phyloP scores from a whole-genome alignment of 92 coral and sea anemone species.

The Anthopleura xanthogrammica region DNA sequence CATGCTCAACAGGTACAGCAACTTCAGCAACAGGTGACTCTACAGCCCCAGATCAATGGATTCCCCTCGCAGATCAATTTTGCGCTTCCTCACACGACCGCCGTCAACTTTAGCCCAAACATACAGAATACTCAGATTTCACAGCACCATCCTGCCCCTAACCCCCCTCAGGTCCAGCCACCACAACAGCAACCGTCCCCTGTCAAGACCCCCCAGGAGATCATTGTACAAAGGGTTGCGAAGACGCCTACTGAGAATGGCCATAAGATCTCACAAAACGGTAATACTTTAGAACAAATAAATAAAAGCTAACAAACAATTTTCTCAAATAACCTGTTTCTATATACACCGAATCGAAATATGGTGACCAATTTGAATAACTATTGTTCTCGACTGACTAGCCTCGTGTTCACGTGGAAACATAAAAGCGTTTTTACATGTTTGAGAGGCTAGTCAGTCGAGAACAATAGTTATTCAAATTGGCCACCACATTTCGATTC shows the following conservation, averaged over 20 bases:
- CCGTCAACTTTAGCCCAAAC: slow-evolving; percentile 55
- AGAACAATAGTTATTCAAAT: too few relatives aligned
- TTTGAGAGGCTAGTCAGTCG: too few relatives aligned
- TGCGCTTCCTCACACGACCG: slow-evolving; percentile 77
- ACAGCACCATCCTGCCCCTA: slow-evolving; percentile 48
- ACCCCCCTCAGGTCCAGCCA: slow-evolving; percentile 49
- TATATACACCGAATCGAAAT: too few relatives aligned
- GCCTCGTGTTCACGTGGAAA: too few relatives aligned
- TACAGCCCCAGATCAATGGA: slow-evolving; percentile 72
- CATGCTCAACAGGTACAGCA: slow-evolving; percentile 95
- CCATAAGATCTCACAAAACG: slow-evolving; percentile 55
- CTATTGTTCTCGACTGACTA: too few relatives aligned
- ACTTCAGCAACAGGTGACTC: slow-evolving; percentile 79
- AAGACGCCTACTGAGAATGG: slow-evolving; percentile 48
- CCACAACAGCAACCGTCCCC: slow-evolving; percentile 49
- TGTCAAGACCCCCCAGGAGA: slow-evolving; percentile 49
- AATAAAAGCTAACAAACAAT: not conserved
- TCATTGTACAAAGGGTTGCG: slow-evolving; percentile 54
- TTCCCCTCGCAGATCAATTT: slow-evolving; percentile 91
- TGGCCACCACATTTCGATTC: too few relatives aligned
- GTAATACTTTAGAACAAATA: slow-evolving; percentile 12
- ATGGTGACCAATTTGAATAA: too few relatives aligned
- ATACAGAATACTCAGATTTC: slow-evolving; percentile 53
- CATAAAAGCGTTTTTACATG: too few relatives aligned
- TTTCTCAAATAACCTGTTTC: not conserved